Base-by-base conservation (phyloP, 1,140 invertebrate genomes). In the Bombus affinis region DNA sequence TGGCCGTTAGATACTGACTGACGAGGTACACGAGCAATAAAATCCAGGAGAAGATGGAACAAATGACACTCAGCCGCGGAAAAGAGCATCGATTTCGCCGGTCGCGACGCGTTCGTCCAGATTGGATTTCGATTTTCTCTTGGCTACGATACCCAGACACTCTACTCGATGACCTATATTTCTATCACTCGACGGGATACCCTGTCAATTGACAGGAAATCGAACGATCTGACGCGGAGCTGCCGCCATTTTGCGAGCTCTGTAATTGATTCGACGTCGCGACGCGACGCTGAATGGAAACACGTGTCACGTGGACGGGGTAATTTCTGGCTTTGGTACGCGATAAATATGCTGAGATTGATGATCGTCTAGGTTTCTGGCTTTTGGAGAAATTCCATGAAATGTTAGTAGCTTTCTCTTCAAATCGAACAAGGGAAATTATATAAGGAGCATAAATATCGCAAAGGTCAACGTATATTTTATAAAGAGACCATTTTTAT, bases 121-220 rank as follows among this genome's bases (percentile, higher is more conserved):
- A 77, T 77, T 77, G 9, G 15, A 39, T 77, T 59, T 39, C 53
- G 75, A 77, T 77, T 62, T n/a, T n/a, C 35, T 39, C 5, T 12
- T 6, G 32, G n/a, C 28, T 32, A 6, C 28, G 15, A 32, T n/a
- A n/a, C 10, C 28, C 10, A 62, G 28, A 62, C 28, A 28, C 57
- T 59, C 57, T 59, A 62, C 28, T 62, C 39, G 28, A 32, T 73
- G 42, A 44, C 72, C 72, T 32, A 73, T 32, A 73, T 73, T 73
- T 47, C 72, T 47, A 1, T 44, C 72, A 8, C n/a, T 44, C 13
- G 42, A 47, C n/a, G 72, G 42, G 37, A 37, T 39, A 25, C 10
- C 12, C 12, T 6, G 28, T 28, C 37, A 35, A 73, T 10, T n/a
- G 28, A 42, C 25, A 62, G 39, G 28, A 42, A 42, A 73, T 44